Percentiles rank a stretch among this genome's conserved stretches.
Evolutionary conservation across 1,140 invertebrate genomes (phyloP).

Genomic region (Nasonia vitripennis): DNA sequence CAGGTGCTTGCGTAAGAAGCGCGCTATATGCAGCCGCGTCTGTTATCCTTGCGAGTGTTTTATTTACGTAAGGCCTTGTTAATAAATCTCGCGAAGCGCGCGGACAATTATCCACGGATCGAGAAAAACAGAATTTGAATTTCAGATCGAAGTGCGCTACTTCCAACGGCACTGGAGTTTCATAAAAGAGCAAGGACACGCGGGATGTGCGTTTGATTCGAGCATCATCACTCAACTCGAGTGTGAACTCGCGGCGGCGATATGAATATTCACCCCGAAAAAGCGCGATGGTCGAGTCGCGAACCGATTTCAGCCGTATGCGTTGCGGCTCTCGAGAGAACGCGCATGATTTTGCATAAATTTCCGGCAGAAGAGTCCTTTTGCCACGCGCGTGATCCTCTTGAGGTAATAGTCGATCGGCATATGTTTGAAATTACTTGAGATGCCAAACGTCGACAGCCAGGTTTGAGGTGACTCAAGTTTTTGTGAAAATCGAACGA

Average conservation of each 20-base stretch:
- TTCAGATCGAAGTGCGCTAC: not conserved
- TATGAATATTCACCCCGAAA: not conserved
- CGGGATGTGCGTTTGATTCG: not conserved
- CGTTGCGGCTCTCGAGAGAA: conserved; percentile 30
- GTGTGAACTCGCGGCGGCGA: not conserved
- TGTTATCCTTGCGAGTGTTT: not conserved
- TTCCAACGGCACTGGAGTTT: not conserved
- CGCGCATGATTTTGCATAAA: conserved; percentile 66
- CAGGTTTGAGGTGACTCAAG: too few species aligned
- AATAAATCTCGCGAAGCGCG: not conserved
- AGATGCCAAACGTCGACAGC: too few species aligned
- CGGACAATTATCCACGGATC: not conserved
- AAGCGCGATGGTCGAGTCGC: not conserved
- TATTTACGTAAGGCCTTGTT: not conserved
- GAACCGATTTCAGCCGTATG: conserved; percentile 35
- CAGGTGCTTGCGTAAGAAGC: not conserved
- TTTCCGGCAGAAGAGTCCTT: conserved; percentile 57
- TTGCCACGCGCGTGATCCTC: not conserved
- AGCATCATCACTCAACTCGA: not conserved
- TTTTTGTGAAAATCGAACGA: too few species aligned
- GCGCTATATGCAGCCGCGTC: not conserved
- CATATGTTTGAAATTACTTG: not conserved
- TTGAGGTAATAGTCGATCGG: conserved; percentile 7
- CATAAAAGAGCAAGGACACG: not conserved
- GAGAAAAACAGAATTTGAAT: not conserved